A percentile compares a stretch with the other conserved stretches of the same genome.
Evolutionary conservation across 1,140 invertebrate species (phyloP).

Genomic region (Platorchestia sp.): DNA sequence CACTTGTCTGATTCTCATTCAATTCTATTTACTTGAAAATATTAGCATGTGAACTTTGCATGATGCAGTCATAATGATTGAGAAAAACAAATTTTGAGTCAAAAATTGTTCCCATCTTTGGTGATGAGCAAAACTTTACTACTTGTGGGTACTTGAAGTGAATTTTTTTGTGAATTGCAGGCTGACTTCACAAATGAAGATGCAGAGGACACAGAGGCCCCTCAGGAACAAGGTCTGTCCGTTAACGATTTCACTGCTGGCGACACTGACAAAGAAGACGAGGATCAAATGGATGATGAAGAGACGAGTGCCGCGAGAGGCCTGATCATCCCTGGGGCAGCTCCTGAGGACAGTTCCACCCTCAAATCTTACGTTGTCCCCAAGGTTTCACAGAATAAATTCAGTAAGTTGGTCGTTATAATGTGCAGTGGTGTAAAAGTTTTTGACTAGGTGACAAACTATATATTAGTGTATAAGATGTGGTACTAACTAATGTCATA

Average conservation of each 20-base stretch:
- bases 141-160: too few relatives aligned
- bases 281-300: neutral
- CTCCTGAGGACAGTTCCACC: neutral
- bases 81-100: too few relatives aligned
- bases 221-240: neutral
- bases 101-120: too few relatives aligned
- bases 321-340: slow-evolving; percentile 4
- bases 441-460: neutral
- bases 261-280: slow-evolving; percentile 32
- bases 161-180: neutral
- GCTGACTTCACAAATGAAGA: neutral
- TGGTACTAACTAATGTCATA: neutral
- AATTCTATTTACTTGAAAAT: too few relatives aligned
- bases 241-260: slow-evolving; percentile 21
- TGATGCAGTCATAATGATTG: too few relatives aligned
- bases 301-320: neutral
- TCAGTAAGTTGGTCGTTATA: neutral
- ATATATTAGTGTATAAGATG: neutral
- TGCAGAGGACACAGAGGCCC: neutral
- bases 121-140: too few relatives aligned
- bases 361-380: neutral
- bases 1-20: too few relatives aligned
- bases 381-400: slow-evolving; percentile 28
- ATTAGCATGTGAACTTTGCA: too few relatives aligned
- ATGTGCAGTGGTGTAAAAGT: neutral